phyloP scores from a whole-genome alignment of 2,113 vertebrate genomes.

The Andinoacara biseriatus region DNA sequence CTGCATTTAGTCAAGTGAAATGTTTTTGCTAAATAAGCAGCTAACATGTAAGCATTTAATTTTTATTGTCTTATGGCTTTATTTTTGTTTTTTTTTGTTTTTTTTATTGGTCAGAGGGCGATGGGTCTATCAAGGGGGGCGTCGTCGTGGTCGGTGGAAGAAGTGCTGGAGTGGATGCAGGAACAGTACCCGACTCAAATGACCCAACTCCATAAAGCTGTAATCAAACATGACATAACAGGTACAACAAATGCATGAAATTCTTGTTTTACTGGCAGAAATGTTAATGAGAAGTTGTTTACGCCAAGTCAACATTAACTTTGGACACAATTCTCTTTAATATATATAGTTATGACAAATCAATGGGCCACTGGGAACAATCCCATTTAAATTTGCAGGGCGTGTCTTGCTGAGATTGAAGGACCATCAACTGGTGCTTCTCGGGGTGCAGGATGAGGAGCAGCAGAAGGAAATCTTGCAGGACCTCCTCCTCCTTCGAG shows the following conservation, averaged over 20 bases:
- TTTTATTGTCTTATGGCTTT: background rate
- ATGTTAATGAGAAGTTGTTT: background rate
- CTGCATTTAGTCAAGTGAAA: background rate
- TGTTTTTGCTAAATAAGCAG: background rate
- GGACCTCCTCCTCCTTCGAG: constrained; percentile 74
- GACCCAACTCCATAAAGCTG: constrained; percentile 60
- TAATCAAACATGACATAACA: constrained; percentile 76
- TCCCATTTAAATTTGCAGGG: constrained; percentile 52
- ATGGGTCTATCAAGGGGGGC: constrained; percentile 68
- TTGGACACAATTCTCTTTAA: background rate
- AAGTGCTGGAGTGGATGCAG: constrained; percentile 77
- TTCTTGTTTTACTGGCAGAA: background rate
- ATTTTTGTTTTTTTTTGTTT: background rate
- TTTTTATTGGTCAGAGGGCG: background rate
- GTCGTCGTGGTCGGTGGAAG: constrained; percentile 76
- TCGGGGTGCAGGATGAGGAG: constrained; percentile 69
- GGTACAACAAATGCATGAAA: constrained; percentile 45
- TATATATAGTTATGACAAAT: background rate
- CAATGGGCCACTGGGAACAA: background rate
- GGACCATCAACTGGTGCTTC: constrained; percentile 72
- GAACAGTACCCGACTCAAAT: constrained; percentile 49
- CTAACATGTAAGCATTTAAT: background rate
- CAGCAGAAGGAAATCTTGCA: constrained; percentile 74
- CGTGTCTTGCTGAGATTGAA: constrained; percentile 76
- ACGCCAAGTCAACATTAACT: background rate